Base-by-base conservation (phyloP, 2,888 invertebrate species). In the Orchesellides sinensis region DNA sequence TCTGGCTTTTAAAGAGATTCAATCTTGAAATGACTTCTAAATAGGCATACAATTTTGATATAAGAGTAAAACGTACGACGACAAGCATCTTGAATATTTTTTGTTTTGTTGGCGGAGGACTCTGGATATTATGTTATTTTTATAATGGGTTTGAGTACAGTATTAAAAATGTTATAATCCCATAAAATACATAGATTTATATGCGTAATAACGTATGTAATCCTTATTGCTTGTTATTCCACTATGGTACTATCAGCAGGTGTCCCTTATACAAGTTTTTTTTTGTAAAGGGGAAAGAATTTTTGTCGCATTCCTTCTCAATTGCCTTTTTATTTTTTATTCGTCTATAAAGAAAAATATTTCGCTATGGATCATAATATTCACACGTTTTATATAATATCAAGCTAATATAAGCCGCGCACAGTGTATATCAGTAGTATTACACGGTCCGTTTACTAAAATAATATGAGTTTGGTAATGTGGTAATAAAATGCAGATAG, bases 281-380 rank as follows among this genome's bases (percentile, higher is more conserved):
- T 40, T 40, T 12, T 27, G 27, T 25, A 59, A 59, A 59, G 59
- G 59, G 59, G 52, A 52, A 4, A 19, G 23, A 21, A 52, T 77
- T 32, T 68, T 77, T 68, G 83, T 66, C 83, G 77, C 83, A 83
- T 83, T 83, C 83, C 45, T 83, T 83, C 72, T 52, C 54, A 83
- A 83, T 83, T 83, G 83, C 83, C 66, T 59, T 83, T 77, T 83
- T 83, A 83, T 83, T 83, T 66, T 72, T 59, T 65, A 59, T n/a
- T n/a, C n/a, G n/a, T n/a, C n/a, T n/a, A 59, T 73, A 35, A 35
- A 54, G 32, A 65, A 65, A 19, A 65, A 17, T 32, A 23, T 45
- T 23, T 35, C 23, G 14, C 32, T 35, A 19, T 56, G 66, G 75
- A 75, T 66, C 75, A 69, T 77, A 77, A 77, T 77, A 69, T 77